Evolutionary conservation across 2,113 vertebrate species (phyloP).

Genomic region (Dasyprocta punctata): DNA sequence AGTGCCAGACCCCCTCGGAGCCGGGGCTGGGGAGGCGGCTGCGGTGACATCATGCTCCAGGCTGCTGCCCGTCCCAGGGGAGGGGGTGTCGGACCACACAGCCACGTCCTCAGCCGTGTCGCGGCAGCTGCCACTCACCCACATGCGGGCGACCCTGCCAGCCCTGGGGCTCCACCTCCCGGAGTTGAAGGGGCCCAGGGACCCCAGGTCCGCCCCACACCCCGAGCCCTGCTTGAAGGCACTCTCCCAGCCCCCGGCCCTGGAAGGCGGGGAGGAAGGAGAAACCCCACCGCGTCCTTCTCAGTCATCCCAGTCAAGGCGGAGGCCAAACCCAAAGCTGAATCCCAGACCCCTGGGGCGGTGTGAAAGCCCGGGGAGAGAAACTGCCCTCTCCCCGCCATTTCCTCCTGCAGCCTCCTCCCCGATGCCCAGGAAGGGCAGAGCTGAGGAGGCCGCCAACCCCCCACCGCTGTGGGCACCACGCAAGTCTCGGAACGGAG

Average conservation of each 20-base stretch:
- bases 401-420: not conserved
- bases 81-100: conserved; percentile 32
- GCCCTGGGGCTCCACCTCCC: not conserved
- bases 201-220: not conserved
- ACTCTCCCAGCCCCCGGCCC: not conserved
- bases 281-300: not conserved
- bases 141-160: not conserved
- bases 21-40: not conserved
- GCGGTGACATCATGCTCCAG: conserved; percentile 65
- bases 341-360: not conserved
- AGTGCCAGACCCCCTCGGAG: conserved; percentile 22
- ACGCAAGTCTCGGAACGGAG: not conserved
- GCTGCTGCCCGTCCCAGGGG: conserved; percentile 71
- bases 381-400: not conserved
- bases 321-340: not conserved
- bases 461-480: not conserved
- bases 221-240: not conserved
- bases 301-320: not conserved
- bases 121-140: not conserved
- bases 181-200: not conserved
- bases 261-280: not conserved
- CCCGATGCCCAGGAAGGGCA: not conserved
- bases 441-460: not conserved
- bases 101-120: conserved; percentile 54
- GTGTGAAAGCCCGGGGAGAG: not conserved